Evolutionary conservation across 2,113 vertebrate species (phyloP).

Genomic region (Chaetodon trifascialis): DNA sequence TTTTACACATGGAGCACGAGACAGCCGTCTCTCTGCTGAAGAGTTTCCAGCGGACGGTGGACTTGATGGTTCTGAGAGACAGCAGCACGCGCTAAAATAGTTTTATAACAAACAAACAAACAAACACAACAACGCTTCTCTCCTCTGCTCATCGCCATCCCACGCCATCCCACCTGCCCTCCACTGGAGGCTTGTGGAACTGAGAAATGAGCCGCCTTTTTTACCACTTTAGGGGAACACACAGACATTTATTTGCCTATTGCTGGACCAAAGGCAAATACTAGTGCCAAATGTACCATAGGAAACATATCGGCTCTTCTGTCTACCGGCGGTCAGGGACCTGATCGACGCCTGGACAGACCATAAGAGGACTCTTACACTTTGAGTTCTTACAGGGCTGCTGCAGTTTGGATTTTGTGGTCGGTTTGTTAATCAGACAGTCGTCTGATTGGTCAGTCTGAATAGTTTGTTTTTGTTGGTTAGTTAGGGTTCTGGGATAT

Average conservation of each 20-base stretch:
- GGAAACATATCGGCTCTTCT: constrained; percentile 84
- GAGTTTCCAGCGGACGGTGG: constrained; percentile 99
- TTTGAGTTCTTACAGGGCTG: constrained; percentile 70
- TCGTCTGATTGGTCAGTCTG: constrained; percentile 25
- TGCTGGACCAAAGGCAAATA: constrained; percentile 99
- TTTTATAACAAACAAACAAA: constrained; percentile 83
- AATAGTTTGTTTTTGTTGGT: constrained; percentile 30
- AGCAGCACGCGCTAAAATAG: constrained; percentile 91
- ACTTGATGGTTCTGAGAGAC: constrained; percentile 99
- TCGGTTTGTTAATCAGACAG: constrained; percentile 50
- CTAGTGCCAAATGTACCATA: constrained; percentile 99
- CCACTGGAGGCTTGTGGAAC: constrained; percentile 70
- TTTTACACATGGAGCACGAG: constrained; percentile 99
- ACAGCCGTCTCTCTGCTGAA: constrained; percentile 98
- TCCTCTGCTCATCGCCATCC: constrained; percentile 69
- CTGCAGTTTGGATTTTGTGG: constrained; percentile 71
- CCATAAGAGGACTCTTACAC: constrained; percentile 50
- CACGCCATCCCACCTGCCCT: constrained; percentile 63
- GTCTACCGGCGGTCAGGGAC: constrained; percentile 58
- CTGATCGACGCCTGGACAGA: constrained; percentile 56
- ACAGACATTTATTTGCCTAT: constrained; percentile 95
- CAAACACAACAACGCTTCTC: constrained; percentile 74
- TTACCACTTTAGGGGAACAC: constrained; percentile 67
- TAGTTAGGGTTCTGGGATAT: constrained; percentile 34
- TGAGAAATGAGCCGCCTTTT: constrained; percentile 68